phyloP scores from a whole-genome alignment of 2,888 invertebrate species.

The Sinotaia quadrata region DNA sequence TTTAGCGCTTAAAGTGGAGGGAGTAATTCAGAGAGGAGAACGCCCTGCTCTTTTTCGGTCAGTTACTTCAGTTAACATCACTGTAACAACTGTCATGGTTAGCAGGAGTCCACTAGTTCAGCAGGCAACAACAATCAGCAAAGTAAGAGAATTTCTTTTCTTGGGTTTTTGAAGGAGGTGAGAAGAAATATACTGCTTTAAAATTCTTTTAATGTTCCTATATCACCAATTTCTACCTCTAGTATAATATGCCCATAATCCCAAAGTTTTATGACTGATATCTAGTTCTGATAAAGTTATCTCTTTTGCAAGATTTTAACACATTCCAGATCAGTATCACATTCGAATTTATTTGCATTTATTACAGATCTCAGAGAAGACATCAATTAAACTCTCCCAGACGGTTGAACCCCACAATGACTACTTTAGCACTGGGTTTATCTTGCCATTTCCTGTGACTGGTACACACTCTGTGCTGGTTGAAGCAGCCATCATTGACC shows the following conservation, averaged over 20 bases:
- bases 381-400: conserved; percentile 78
- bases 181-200: no score
- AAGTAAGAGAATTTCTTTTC: neutral
- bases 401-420: conserved; percentile 92
- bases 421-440: conserved; percentile 93
- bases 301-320: no score
- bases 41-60: conserved; percentile 81
- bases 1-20: conserved; percentile 93
- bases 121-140: neutral
- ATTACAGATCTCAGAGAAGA: conserved; percentile 55
- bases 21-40: conserved; percentile 81
- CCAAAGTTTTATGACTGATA: no score
- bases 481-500: conserved; percentile 86
- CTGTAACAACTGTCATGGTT: conserved; percentile 78
- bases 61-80: conserved; percentile 82
- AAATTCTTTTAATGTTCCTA: no score
- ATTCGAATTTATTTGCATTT: neutral
- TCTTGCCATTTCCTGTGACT: conserved; percentile 79
- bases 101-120: conserved; percentile 24
- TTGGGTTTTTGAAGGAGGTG: neutral
- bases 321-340: no score
- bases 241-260: no score
- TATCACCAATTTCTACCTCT: no score
- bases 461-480: conserved; percentile 83
- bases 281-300: no score